Percentiles rank a stretch among this genome's conserved stretches.
Conservation (phyloP, 2,113 vertebrate genomes). For the Hemichromis elongatus region DNA sequence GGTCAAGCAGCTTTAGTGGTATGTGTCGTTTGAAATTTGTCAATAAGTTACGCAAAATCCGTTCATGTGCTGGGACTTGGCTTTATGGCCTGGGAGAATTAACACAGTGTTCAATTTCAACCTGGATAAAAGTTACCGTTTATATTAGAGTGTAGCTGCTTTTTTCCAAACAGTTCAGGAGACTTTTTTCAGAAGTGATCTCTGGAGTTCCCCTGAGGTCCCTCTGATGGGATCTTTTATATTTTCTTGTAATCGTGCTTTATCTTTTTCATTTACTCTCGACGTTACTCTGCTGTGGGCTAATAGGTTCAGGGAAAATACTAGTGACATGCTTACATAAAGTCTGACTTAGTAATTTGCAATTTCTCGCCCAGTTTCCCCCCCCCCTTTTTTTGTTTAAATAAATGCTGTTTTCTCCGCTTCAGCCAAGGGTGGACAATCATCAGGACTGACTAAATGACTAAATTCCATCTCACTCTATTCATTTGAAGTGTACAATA, state of each 20-base stretch:
- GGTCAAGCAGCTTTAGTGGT: background rate
- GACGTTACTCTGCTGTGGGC: background rate
- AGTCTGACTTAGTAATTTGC: background rate
- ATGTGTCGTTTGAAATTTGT: no score
- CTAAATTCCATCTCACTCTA: background rate
- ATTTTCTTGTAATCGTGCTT: background rate
- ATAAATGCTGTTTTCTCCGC: background rate
- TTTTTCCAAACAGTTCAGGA: background rate
- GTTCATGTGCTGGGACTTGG: background rate
- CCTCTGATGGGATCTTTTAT: background rate
- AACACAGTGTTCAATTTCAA: background rate
- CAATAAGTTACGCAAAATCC: background rate
- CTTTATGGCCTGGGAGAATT: background rate
- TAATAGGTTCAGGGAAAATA: background rate
- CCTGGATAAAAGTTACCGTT: background rate
- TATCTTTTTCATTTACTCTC: accelerated
- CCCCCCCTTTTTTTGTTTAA: background rate
- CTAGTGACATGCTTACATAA: background rate
- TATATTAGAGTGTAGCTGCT: background rate
- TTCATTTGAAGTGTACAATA: background rate
- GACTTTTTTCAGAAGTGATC: background rate
- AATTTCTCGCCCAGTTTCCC: background rate
- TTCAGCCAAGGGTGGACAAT: background rate
- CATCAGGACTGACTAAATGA: background rate
- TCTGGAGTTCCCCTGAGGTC: background rate